Evolutionary conservation across 2,888 invertebrate genomes (phyloP).

Genomic region (Drosophila crucigera): DNA sequence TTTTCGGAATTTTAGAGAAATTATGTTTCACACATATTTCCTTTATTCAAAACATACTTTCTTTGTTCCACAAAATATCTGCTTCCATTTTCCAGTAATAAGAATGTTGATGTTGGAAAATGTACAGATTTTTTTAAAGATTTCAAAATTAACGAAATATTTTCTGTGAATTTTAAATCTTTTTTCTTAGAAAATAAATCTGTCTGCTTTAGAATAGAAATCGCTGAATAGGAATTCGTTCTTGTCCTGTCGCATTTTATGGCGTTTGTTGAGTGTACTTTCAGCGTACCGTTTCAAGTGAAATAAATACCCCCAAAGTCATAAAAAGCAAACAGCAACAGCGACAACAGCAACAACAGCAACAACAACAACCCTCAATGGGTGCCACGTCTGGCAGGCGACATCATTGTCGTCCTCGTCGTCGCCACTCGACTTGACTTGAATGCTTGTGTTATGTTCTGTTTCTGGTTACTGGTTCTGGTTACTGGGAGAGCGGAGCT

Average conservation of each 20-base stretch:
- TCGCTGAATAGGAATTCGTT: background rate
- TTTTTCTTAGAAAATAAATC: background rate
- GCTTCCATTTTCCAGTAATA: too few relatives aligned
- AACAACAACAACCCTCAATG: constrained; percentile 58
- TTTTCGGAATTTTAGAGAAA: background rate
- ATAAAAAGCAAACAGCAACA: constrained; percentile 61
- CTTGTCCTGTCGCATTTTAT: background rate
- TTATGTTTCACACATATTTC: background rate
- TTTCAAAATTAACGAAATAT: background rate
- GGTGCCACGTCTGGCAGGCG: constrained; percentile 73
- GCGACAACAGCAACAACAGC: constrained; percentile 9
- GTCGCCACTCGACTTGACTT: constrained; percentile 70
- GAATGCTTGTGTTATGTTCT: constrained; percentile 57
- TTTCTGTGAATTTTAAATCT: background rate
- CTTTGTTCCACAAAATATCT: background rate
- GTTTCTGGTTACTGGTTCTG: constrained; percentile 7
- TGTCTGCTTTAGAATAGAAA: background rate
- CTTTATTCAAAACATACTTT: background rate
- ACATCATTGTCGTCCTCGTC: constrained; percentile 48
- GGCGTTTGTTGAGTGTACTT: constrained; percentile 13
- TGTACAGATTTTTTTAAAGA: background rate
- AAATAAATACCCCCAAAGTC: constrained; percentile 78
- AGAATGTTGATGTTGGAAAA: background rate
- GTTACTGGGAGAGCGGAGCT: constrained; percentile 3
- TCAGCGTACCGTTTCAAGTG: constrained; percentile 65